Evolutionary conservation across 2,888 invertebrate genomes (phyloP).

Genomic region (Anoncus sp.): DNA sequence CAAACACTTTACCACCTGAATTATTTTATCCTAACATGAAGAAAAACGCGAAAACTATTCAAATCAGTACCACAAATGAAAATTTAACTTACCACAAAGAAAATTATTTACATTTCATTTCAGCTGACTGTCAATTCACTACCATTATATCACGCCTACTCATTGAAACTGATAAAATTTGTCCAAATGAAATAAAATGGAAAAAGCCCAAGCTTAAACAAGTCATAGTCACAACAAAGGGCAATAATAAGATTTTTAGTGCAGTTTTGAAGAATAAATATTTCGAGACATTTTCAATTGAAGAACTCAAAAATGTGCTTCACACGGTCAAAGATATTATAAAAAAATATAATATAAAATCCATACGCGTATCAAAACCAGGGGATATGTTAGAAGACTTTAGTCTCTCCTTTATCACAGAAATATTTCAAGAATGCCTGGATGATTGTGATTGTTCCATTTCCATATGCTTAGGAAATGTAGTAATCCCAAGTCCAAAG

Average conservation of each 20-base stretch:
- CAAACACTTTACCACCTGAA: too few species aligned
- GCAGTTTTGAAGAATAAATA: slow-evolving; percentile 22
- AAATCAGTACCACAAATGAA: slow-evolving; percentile 3
- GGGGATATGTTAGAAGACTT: slow-evolving; percentile 31
- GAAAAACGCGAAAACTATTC: neutral
- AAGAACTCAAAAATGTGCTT: slow-evolving; percentile 16
- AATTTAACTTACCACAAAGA: neutral
- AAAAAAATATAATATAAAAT: neutral
- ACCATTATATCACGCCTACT: slow-evolving; percentile 13
- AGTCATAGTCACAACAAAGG: slow-evolving; percentile 8
- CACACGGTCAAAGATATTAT: neutral
- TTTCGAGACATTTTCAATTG: slow-evolving; percentile 17
- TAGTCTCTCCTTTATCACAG: neutral
- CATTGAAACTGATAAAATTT: slow-evolving; percentile 26
- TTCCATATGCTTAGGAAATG: slow-evolving; percentile 15
- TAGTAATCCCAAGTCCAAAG: slow-evolving; percentile 17
- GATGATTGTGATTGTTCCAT: neutral
- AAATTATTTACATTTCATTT: slow-evolving; percentile 16
- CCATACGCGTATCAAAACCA: slow-evolving; percentile 23
- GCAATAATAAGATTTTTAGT: too few species aligned
- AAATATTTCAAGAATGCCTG: too few species aligned
- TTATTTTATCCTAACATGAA: too few species aligned
- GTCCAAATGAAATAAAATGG: slow-evolving; percentile 20
- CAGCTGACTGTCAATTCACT: slow-evolving; percentile 2
- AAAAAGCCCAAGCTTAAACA: slow-evolving; percentile 32